Base-by-base conservation (phyloP, 2,113 vertebrate genomes). In the Nycticebus coucang region DNA sequence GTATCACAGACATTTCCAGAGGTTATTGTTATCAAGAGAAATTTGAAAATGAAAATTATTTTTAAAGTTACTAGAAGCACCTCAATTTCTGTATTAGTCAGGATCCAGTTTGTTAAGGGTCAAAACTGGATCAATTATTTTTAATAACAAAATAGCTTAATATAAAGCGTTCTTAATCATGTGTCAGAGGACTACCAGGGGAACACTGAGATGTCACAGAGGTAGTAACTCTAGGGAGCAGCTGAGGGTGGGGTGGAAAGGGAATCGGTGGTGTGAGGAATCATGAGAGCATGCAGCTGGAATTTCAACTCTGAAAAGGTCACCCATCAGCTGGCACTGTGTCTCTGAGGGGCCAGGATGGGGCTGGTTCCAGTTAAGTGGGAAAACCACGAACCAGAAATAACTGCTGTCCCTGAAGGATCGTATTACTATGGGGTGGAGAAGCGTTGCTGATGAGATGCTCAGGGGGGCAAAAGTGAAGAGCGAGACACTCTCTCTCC, bases 41-140 rank as follows among this genome's bases (percentile, higher is more conserved):
- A 80, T 35, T 79, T 95, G 33, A 95, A 89, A 83, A 66, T 95
- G 19, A 89, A 93, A 91, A 4, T 79, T 33, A 33, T 4, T 95
- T 79, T 72, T 69, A 14, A 84, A 91, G n/a, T 78, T 86, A n/a
- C 62, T 86, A 15, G 17, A 59, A 21, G 2, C 8, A 75, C 33
- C 62, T 72, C 71, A 37, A 41, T 92, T 81, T 92, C 75, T 93
- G 6, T 30, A 55, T 62, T 64, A 71, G 17, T 91, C 66, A 55
- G 62, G 19, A 30, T 53, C 53, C 59, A 75, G 26, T 69, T 9
- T 50, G 45, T 50, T 57, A 87, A 5, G 13, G 9, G 5, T 83
- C 3, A 35, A 62, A 91, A 95, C 64, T 55, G 5, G 33, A 53
- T 26, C 7, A 62, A 24, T 55, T 91, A 24, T 75, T 83, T 75